Evolutionary conservation across 2,888 invertebrate species (phyloP).

Genomic region (Nephrocerus scutellatus): DNA sequence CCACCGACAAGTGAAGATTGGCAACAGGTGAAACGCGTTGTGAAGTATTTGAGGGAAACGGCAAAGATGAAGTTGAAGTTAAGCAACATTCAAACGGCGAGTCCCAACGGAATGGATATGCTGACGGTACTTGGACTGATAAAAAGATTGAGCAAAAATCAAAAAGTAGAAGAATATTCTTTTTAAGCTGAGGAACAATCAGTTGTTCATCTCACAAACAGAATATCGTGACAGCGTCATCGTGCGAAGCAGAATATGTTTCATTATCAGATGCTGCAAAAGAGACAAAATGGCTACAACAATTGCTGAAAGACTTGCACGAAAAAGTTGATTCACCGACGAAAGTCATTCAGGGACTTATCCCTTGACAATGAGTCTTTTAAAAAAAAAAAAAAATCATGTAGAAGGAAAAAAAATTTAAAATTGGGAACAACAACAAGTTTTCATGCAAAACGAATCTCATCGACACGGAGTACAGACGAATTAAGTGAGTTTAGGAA

Average conservation of each 20-base stretch:
- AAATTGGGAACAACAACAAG: too few species aligned
- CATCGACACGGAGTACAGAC: too few species aligned
- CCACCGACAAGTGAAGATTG: slow-evolving; percentile 26
- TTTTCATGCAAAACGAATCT: too few species aligned
- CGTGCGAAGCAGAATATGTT: slow-evolving; percentile 22
- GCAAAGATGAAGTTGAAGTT: slow-evolving; percentile 8
- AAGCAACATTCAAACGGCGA: slow-evolving; percentile 1
- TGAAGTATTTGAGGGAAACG: slow-evolving; percentile 24
- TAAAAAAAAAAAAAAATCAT: too few species aligned
- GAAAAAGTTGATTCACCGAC: slow-evolving; percentile 4
- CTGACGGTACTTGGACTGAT: slow-evolving; percentile 34
- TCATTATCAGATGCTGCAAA: slow-evolving; percentile 22
- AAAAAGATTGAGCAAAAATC: slow-evolving; percentile 27
- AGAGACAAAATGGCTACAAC: slow-evolving; percentile 22
- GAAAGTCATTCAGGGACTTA: too few species aligned
- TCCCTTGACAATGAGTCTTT: too few species aligned
- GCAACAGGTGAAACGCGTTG: slow-evolving; percentile 28
- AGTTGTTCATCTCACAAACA: slow-evolving; percentile 31
- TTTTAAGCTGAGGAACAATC: too few species aligned
- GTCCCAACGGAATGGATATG: slow-evolving; percentile 17
- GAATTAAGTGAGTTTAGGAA: too few species aligned
- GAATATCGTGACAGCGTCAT: slow-evolving; percentile 22
- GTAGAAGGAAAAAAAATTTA: too few species aligned
- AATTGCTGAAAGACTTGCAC: slow-evolving; percentile 15
- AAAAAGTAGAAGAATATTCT: too few species aligned